Base-by-base conservation (phyloP, 2,888 invertebrate species). In the Athripsodes cinereus region DNA sequence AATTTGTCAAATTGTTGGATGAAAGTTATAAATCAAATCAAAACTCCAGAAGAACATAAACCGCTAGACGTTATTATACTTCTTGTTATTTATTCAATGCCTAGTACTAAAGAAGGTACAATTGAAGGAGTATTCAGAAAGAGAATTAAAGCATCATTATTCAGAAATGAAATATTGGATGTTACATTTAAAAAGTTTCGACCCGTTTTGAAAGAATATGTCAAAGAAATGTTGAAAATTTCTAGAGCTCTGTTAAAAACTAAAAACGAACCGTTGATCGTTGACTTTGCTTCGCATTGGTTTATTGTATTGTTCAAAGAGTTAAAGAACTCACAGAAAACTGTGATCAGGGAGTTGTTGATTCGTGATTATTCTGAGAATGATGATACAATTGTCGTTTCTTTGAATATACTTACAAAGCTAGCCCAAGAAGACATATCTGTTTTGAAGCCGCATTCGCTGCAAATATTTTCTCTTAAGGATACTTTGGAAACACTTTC, bases 401-500 rank as follows among this genome's bases (percentile, higher is more conserved):
- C 63, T 13, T 31, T 65, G 3, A 63, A 57, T 22, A 55, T 62
- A 62, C 68, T 79, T 26, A 76, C 75, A 54, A 72, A 71, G 66
- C 73, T 78, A 61, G 72, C 75, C 56, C 62, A 65, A 16, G 72
- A 72, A 65, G 71, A 80, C 59, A 73, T 76, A 64, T 67, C 71
- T 11, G 68, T 76, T 61, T 68, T 86, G 34, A 81, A 81, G 65
- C 74, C 78, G n/a, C 84, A 85, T 66, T 79, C 81, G 62, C 68
- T 80, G 22, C 79, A 83, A 67, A 74, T 86, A 69, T 74, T 87
- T 71, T 80, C 83, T 46, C 70, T 91, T 34, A 71, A 94, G 16
- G 91, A 93, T 69, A 86, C 87, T 71, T 75, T 90, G 55, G 87
- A 88, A 69, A 83, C 85, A 58, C 81, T 92, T 72, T 79, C 83